phyloP scores from a whole-genome alignment of 2,888 invertebrate genomes.

The Himalopsyche anomala region DNA sequence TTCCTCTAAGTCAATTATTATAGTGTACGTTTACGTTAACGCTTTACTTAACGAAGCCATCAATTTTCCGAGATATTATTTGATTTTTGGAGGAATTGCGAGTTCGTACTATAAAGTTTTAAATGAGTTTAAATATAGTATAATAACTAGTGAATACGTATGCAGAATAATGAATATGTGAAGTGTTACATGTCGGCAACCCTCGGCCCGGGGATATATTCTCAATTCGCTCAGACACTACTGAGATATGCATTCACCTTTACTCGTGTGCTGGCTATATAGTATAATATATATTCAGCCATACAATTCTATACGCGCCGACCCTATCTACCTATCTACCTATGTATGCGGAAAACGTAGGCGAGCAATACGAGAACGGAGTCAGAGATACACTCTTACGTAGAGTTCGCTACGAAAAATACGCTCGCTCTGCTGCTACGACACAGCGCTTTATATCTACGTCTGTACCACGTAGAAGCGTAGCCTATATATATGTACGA shows the following conservation, averaged over 20 bases:
- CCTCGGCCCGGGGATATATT: constrained; percentile 64
- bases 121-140: no score
- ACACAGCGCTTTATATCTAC: constrained; percentile 51
- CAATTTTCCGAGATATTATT: no score
- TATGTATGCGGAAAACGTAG: constrained; percentile 41
- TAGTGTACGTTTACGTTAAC: no score
- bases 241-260: constrained; percentile 65
- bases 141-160: no score
- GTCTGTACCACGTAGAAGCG: constrained; percentile 31
- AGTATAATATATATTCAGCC: constrained; percentile 16
- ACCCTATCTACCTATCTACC: constrained; percentile 15
- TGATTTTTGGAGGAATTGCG: no score
- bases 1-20: no score
- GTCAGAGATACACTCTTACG: constrained; percentile 58
- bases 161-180: background rate
- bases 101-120: no score
- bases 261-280: constrained; percentile 43
- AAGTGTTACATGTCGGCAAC: constrained; percentile 48
- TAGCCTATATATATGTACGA: background rate
- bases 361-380: constrained; percentile 61
- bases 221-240: constrained; percentile 64
- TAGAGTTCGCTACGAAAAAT: constrained; percentile 65
- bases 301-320: constrained; percentile 34
- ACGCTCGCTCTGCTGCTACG: constrained; percentile 63
- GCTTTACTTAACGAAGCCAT: no score